These are phyloP conservation scores for Drosophila nigricruria DNA, from an alignment of 2,888 invertebrate genomes.

Conservation along the genomic window DNA sequence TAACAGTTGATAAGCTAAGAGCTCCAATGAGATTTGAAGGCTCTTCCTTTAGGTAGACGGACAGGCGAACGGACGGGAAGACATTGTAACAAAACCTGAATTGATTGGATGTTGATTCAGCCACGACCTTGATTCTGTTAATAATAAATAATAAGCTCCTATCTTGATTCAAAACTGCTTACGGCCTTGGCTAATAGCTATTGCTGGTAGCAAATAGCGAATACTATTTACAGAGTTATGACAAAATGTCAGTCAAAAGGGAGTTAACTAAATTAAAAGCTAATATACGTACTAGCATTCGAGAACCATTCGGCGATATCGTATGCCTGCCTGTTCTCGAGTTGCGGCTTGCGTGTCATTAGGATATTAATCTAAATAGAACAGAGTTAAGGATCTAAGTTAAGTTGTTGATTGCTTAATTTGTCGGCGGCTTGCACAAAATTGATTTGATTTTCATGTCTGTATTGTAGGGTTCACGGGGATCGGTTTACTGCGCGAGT, in stretches of 20 bases:
- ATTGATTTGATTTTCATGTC: slow-evolving; percentile 33
- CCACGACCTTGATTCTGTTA: not conserved
- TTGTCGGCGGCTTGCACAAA: slow-evolving; percentile 43
- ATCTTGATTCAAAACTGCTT: not conserved
- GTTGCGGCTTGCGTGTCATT: slow-evolving; percentile 52
- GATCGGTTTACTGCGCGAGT: slow-evolving; percentile 86
- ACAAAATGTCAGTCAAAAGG: not conserved
- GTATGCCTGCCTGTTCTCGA: slow-evolving; percentile 8
- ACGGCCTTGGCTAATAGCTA: not conserved
- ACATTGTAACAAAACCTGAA: too few species aligned
- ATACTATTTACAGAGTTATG: not conserved
- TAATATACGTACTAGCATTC: slow-evolving; percentile 19
- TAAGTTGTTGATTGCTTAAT: slow-evolving; percentile 59
- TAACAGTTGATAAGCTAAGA: too few species aligned
- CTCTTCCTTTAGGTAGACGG: too few species aligned
- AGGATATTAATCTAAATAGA: slow-evolving; percentile 47
- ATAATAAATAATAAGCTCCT: not conserved
- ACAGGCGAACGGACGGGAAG: too few species aligned
- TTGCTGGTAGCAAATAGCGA: not conserved
- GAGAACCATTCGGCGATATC: slow-evolving; percentile 39
- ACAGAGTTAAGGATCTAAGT: slow-evolving; percentile 27
- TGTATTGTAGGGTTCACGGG: slow-evolving; percentile 84
- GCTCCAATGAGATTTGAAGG: too few species aligned
- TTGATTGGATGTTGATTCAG: too few species aligned
- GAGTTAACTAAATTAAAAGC: slow-evolving; percentile 36